Base-by-base conservation (phyloP, 2,888 invertebrate species). In the Synanthedon formicaeformis region DNA sequence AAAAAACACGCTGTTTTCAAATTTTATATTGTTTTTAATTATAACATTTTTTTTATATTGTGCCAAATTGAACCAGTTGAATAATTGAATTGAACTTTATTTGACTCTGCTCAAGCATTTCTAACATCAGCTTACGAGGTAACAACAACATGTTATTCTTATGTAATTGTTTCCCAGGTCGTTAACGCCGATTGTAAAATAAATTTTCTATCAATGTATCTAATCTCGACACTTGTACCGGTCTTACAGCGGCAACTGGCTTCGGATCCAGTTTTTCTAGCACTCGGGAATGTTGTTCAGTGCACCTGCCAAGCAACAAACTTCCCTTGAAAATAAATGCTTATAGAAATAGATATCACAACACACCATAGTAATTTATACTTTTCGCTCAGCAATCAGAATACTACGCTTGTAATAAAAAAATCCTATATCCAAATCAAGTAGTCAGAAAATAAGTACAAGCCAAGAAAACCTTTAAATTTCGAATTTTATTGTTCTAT, bases 241-340 rank as follows among this genome's bases (percentile, higher is more conserved):
- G 62, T 60, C 57, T 58, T 56, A 60, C 60, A 8, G 40, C 12
- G 45, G 49, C 45, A 45, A 27, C 71, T 61, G 62, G 71, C 60
- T 69, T 67, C 61, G 60, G 67, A 79, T 80, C 86, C 76, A 81
- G 84, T 85, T 86, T 84, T 83, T 84, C 81, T 80, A 77, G 75
- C 73, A 63, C 60, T 65, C 62, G 72, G 78, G 86, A 86, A 85
- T 85, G 86, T 76, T 72, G 84, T 80, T 73, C 62, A 69, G 67
- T 71, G 72, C 82, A 85, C 84, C 85, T 85, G 84, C 75, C 70
- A 58, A 52, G 62, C 60, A 53, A 61, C 63, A 59, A 57, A 54
- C 45, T 16, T 62, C 59, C 62, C 63, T 65, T 62, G 64, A 65
- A 67, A 67, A 69, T 68, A 65, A 67, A 67, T 72, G 63, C 60